These are phyloP conservation scores for Drosophila repleta DNA, from an alignment of 1,140 invertebrate genomes.

Conservation along the genomic window DNA sequence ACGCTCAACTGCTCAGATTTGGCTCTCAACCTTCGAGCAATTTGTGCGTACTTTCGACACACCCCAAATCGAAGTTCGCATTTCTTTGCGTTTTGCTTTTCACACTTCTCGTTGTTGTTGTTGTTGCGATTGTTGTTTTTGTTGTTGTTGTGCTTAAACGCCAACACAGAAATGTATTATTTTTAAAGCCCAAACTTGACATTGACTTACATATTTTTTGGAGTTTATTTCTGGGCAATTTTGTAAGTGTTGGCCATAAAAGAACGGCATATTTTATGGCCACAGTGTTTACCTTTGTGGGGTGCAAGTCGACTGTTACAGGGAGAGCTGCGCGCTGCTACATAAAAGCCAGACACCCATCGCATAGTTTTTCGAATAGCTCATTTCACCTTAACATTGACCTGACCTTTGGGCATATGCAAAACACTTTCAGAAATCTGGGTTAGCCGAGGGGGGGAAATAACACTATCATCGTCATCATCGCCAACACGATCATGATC, in stretches of 20 bases:
- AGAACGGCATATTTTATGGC: constrained; percentile 21
- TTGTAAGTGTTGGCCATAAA: constrained; percentile 20
- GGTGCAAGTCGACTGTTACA: not conserved
- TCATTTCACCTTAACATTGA: constrained; percentile 73
- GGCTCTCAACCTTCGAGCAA: constrained; percentile 14
- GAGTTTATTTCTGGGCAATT: constrained; percentile 17
- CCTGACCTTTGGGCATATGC: constrained; percentile 46
- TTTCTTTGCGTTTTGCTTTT: constrained; percentile 41
- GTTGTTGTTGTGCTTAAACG: constrained; percentile 3
- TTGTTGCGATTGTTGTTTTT: constrained; percentile 6
- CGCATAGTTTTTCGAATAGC: not conserved
- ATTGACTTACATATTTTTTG: constrained; percentile 48
- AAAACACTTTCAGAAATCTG: constrained; percentile 41
- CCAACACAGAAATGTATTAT: constrained; percentile 35
- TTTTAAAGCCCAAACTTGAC: constrained; percentile 42
- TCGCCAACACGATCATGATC: not conserved
- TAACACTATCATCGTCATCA: constrained; percentile 8
- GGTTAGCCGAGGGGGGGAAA: constrained; percentile 34
- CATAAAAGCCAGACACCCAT: not conserved
- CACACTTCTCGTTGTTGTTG: constrained; percentile 37
- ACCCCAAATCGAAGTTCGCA: constrained; percentile 34
- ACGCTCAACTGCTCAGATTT: not conserved
- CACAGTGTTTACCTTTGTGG: not conserved
- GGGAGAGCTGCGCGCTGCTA: constrained; percentile 6
- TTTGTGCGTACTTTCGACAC: constrained; percentile 43